Base-by-base conservation (phyloP, 1,140 invertebrate species). In the Drosophila murphyi region DNA sequence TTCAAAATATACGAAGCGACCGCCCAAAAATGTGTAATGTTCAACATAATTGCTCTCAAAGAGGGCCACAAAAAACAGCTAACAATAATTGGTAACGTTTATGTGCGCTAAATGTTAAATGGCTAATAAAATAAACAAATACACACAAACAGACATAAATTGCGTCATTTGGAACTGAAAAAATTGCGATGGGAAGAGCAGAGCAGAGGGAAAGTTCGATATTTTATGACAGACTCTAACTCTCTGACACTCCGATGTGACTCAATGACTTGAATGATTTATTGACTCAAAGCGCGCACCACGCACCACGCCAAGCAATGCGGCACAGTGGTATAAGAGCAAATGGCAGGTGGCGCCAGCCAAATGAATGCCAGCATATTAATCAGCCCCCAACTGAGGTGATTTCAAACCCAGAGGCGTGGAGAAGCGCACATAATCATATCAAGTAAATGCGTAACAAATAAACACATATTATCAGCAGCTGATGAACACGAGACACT, bases 61-160 rank as follows among this genome's bases (percentile, higher is more conserved):
- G 54, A 62, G 69, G 63, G 55, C 72, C 69, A 50, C 41, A 61
- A 35, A 82, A 88, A 87, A 87, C 63, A 82, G 83, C 75, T 83
- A 87, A 88, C 82, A 80, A 88, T 87, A 88, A 88, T 87, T 83
- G 69, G 80, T 70, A 77, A 74, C 83, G 67, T 88, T 88, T 88
- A 83, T 87, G 83, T 77, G 83, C 82, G 80, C 69, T 71, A 87
- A 88, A 83, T 88, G 83, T 74, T 88, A 88, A 87, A 87, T 87
- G 83, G 83, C 67, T 54, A 88, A 87, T 87, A 88, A 88, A 74
- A 82, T 29, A 20, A n/a, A 34, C 37, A 10, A 35, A 56, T 8
- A 32, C 41, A 59, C 41, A 47, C 6, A 61, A 3, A 73, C 39
- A 48, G 57, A 60, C 75, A 72, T 57, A 64, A 72, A 82, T 87